Conservation (phyloP, 2,797 vertebrate species). For the Spinibarbus caldwelli region DNA sequence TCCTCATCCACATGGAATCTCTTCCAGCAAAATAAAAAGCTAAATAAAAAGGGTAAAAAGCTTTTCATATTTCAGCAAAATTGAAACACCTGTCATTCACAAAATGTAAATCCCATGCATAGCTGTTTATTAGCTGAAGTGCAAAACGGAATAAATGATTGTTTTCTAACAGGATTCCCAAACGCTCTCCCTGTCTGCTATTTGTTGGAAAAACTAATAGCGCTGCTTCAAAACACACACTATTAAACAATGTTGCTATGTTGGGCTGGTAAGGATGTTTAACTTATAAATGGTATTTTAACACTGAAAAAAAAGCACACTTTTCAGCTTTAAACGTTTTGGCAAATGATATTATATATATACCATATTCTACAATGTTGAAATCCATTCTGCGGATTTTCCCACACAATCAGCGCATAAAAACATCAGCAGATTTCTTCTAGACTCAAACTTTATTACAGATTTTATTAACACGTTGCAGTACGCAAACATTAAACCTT, state of each 20-base stretch:
- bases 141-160: not conserved
- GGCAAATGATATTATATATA: too few relatives aligned
- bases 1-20: not conserved
- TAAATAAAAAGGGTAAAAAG: not conserved
- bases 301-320: not conserved
- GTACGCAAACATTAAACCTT: slow-evolving; percentile 13
- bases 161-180: not conserved
- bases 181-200: not conserved
- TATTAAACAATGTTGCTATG: not conserved
- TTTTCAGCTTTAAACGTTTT: not conserved
- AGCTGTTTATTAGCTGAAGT: not conserved
- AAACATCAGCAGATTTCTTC: not conserved
- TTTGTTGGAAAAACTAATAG: not conserved
- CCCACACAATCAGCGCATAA: not conserved
- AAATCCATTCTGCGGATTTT: not conserved
- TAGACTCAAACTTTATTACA: not conserved
- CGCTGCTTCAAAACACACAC: too few relatives aligned
- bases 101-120: not conserved
- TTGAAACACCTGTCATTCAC: not conserved
- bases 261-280: not conserved
- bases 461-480: slow-evolving; percentile 15
- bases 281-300: slow-evolving; percentile 1
- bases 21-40: not conserved
- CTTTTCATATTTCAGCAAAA: not conserved
- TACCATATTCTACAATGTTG: not conserved